Base-by-base conservation (phyloP, 1,140 invertebrate genomes). In the Phortica variegata region DNA sequence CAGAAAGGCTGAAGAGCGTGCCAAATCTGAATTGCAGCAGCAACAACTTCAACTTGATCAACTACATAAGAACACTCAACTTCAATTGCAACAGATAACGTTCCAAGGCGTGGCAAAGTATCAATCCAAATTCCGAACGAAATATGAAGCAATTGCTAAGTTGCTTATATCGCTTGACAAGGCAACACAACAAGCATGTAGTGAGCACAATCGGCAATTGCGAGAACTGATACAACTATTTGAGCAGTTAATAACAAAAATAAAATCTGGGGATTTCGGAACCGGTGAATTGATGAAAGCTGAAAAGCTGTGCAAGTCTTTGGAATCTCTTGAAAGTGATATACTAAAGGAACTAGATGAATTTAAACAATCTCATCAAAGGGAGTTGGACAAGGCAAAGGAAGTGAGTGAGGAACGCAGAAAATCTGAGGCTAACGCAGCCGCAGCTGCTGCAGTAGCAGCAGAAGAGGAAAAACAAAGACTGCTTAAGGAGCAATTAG, bases 91-190 rank as follows among this genome's bases (percentile, higher is more conserved):
- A 17, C 23, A 56, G 12, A 49, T 74, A 2, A 56, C 54, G 0
- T 41, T 74, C 13, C 60, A 74, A 16, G 66, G 57, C 3, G 52
- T 72, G 4, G 51, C 65, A 0, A 54, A 65, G 13, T 74, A 59
- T 21, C 66, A 72, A 26, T 32, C 37, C 6, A 49, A 63, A 12
- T 74, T 74, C 15, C 50, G 54, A 10, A 16, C 33, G 7, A 62
- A 61, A 47, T 74, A 66, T 26, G 71, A 74, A 37, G 39, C 20
- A 4, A 54, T 74, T 2, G 49, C 56, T 0, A 58, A 61, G 29
- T 20, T 69, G 26, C 43, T 74, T 1, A 50, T 66, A 12, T 49
- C 63, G 0, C 47, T 74, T 17, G 65, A 74, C 45, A 58, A 60
- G 23, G 55, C 72, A 3, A 57, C 49, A 1, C 50, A 66, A 1